These are phyloP conservation scores for Centrocercus urophasianus DNA, from an alignment of 2,113 vertebrate species.

Conservation along the genomic window DNA sequence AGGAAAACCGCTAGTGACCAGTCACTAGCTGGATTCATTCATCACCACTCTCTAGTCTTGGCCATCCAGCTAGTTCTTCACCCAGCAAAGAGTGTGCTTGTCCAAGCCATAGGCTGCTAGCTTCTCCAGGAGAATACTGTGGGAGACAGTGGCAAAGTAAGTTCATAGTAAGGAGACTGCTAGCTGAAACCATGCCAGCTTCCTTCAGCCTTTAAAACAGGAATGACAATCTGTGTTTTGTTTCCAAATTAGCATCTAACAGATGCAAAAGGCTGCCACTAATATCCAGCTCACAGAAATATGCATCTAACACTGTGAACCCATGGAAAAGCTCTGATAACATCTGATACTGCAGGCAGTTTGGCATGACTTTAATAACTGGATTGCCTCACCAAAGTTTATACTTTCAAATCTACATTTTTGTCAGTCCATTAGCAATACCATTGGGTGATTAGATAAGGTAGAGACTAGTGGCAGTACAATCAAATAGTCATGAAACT, in stretches of 20 bases:
- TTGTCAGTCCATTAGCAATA: neutral
- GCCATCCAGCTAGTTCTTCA: too few species aligned
- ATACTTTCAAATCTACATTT: neutral
- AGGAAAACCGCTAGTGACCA: too few species aligned
- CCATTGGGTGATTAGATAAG: neutral
- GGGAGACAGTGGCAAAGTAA: too few species aligned
- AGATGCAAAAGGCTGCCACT: conserved; percentile 13
- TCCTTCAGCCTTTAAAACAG: neutral
- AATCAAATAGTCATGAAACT: neutral
- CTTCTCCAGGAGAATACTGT: too few species aligned
- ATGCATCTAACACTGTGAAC: neutral
- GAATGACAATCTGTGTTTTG: neutral
- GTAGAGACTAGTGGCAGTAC: neutral
- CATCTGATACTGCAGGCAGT: neutral
- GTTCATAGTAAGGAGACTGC: neutral
- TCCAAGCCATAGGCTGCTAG: too few species aligned
- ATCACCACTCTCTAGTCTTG: too few species aligned
- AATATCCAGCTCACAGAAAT: conserved; percentile 9
- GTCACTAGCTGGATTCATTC: too few species aligned
- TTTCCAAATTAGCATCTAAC: conserved; percentile 18
- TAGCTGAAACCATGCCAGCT: neutral
- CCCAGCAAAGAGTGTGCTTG: too few species aligned
- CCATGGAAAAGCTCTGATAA: neutral
- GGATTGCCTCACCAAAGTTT: neutral
- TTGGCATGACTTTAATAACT: neutral